phyloP scores from a whole-genome alignment of 2,888 invertebrate species.

The Cheilosia variabilis region DNA sequence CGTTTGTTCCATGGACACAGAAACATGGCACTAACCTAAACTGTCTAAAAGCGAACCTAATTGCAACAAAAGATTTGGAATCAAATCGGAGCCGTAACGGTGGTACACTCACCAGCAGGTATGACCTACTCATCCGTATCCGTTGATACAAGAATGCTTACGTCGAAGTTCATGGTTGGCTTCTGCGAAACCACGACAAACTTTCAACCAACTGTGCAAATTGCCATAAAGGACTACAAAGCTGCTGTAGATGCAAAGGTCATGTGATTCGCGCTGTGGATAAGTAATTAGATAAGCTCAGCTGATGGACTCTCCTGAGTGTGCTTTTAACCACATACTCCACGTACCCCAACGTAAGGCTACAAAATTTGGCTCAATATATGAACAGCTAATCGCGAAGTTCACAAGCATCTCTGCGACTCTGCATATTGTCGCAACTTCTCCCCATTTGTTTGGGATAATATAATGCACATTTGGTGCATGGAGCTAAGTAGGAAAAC shows the following conservation, averaged over 20 bases:
- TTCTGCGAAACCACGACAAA: neutral
- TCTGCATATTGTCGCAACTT: neutral
- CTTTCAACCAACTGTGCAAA: neutral
- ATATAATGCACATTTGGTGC: neutral
- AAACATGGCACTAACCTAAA: too few relatives aligned
- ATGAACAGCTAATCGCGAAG: neutral
- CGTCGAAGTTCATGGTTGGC: neutral
- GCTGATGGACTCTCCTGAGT: neutral
- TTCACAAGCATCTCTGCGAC: neutral
- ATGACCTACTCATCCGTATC: neutral
- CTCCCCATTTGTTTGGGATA: neutral
- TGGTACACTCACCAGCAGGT: too few relatives aligned
- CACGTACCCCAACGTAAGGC: neutral
- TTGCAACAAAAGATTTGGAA: too few relatives aligned
- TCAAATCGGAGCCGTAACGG: too few relatives aligned
- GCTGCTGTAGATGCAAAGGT: neutral
- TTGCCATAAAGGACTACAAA: neutral
- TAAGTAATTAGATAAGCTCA: slow-evolving; percentile 5
- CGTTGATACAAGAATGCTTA: neutral
- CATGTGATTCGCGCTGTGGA: neutral
- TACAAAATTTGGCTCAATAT: neutral
- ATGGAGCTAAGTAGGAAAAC: neutral
- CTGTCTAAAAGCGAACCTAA: too few relatives aligned
- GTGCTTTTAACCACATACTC: neutral
- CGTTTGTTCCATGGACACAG: too few relatives aligned